Conservation (phyloP, 2,888 invertebrate genomes). For the Mythimna ferrago region DNA sequence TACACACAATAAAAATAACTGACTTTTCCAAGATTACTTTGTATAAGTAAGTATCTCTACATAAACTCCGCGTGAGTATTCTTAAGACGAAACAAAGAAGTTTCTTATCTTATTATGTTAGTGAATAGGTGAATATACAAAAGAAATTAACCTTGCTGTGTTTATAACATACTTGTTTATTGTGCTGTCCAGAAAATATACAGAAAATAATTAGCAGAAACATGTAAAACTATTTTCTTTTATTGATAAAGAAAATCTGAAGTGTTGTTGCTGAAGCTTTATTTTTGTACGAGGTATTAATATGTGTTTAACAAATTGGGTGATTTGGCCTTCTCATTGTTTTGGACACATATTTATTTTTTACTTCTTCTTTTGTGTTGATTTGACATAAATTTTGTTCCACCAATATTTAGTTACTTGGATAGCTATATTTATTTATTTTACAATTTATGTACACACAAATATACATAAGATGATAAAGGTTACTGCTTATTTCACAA, state of each 20-base stretch:
- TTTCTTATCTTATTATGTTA: constrained; percentile 48
- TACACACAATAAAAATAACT: constrained; percentile 59
- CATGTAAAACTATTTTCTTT: not conserved
- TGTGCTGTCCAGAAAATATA: constrained; percentile 17
- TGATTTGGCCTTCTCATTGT: not conserved
- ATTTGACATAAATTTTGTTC: too few relatives aligned
- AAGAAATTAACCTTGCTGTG: constrained; percentile 38
- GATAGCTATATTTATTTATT: too few relatives aligned
- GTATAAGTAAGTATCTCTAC: constrained; percentile 47
- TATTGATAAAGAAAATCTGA: not conserved
- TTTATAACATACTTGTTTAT: constrained; percentile 30
- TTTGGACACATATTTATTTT: not conserved
- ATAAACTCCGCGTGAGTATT: constrained; percentile 43
- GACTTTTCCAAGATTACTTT: constrained; percentile 58
- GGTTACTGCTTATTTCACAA: too few relatives aligned
- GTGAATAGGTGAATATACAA: constrained; percentile 44
- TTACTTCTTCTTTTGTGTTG: too few relatives aligned
- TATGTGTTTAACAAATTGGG: not conserved
- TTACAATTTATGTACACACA: too few relatives aligned
- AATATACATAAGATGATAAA: too few relatives aligned
- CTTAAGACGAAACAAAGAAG: constrained; percentile 53
- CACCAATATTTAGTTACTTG: too few relatives aligned
- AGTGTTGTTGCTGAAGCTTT: not conserved
- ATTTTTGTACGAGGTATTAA: not conserved
- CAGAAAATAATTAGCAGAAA: constrained; percentile 15